Conservation (phyloP, 2,113 vertebrate species). For the Trogon melanurus region DNA sequence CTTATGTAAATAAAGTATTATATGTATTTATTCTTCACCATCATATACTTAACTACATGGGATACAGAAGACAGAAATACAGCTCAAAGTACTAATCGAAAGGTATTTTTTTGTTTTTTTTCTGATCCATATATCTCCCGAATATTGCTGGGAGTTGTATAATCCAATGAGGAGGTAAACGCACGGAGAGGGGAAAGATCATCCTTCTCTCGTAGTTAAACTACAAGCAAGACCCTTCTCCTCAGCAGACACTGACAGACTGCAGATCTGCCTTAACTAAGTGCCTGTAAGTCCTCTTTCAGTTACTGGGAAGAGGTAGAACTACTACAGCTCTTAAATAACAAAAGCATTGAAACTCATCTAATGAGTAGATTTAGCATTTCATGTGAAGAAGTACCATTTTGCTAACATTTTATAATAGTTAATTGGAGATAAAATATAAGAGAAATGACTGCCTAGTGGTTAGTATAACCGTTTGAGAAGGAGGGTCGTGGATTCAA, state of each 20-base stretch:
- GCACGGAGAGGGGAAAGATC: rapidly evolving
- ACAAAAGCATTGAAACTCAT: background rate
- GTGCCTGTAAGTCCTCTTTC: background rate
- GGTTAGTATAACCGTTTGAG: background rate
- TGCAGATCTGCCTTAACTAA: background rate
- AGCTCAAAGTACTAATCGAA: background rate
- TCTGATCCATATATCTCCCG: rapidly evolving
- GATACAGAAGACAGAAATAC: background rate
- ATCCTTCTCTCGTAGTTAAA: background rate
- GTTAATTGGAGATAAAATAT: background rate
- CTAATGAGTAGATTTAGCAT: background rate
- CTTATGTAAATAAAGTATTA: background rate
- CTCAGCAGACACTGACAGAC: background rate
- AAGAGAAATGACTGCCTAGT: background rate
- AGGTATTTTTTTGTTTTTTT: background rate
- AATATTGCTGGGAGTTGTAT: background rate
- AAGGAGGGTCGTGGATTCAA: background rate
- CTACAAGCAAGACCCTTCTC: background rate
- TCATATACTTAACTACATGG: background rate
- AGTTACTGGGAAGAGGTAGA: background rate
- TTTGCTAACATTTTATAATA: background rate
- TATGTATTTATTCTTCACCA: background rate
- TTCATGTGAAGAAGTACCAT: background rate
- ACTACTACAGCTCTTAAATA: background rate
- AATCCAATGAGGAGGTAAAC: background rate